Conservation (phyloP, 2,888 invertebrate species). For the Drymonia ruficornis region DNA sequence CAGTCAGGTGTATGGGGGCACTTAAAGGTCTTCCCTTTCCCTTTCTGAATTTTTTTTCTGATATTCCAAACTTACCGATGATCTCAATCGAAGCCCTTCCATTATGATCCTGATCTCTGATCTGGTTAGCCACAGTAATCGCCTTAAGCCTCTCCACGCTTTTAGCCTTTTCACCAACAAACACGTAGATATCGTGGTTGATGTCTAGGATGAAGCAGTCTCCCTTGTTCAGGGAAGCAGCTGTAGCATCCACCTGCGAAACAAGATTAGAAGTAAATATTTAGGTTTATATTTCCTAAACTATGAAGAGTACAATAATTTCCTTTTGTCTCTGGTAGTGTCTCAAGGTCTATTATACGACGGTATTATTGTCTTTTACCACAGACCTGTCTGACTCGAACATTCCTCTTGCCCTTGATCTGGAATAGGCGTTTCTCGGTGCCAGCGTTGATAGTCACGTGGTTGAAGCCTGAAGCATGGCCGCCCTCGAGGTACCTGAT, state of each 20-base stretch:
- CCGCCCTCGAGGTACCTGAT: slow-evolving; percentile 94
- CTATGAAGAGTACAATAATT: slow-evolving; percentile 1
- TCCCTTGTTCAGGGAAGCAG: slow-evolving; percentile 94
- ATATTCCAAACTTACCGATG: slow-evolving; percentile 83
- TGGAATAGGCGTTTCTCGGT: slow-evolving; percentile 93
- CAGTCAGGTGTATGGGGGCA: no score
- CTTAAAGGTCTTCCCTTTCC: no score
- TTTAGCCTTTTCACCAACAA: slow-evolving; percentile 91
- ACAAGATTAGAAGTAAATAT: background rate
- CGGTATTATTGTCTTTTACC: background rate
- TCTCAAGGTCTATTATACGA: background rate
- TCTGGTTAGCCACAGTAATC: slow-evolving; percentile 92
- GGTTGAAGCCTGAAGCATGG: slow-evolving; percentile 93
- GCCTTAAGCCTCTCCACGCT: slow-evolving; percentile 93
- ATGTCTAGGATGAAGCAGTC: slow-evolving; percentile 96
- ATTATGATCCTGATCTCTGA: slow-evolving; percentile 94
- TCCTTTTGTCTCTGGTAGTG: slow-evolving; percentile 6
- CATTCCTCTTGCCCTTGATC: slow-evolving; percentile 90
- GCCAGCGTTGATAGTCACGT: slow-evolving; percentile 90
- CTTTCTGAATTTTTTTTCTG: no score
- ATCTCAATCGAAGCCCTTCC: slow-evolving; percentile 92
- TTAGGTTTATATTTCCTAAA: background rate
- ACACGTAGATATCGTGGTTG: slow-evolving; percentile 91
- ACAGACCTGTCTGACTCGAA: slow-evolving; percentile 90
- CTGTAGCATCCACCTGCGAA: slow-evolving; percentile 84